Conservation (phyloP, 2,888 invertebrate genomes). For the Lycia hirtaria region DNA sequence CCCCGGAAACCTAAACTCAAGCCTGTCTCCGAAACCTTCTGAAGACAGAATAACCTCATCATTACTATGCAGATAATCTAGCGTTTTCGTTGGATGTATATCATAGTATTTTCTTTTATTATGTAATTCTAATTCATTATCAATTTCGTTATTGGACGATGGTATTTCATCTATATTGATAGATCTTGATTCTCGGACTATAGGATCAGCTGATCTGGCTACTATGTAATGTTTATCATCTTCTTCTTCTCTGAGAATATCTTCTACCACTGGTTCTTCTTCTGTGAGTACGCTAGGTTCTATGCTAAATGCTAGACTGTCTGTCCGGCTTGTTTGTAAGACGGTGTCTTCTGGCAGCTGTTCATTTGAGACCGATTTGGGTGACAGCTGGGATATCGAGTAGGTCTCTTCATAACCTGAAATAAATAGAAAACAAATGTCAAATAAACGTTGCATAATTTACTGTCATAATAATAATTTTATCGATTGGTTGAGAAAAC, state of each 20-base stretch:
- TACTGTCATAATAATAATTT: background rate
- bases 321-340: conserved; percentile 67
- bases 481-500: background rate
- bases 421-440: conserved; percentile 39
- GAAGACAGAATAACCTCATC: conserved; percentile 72
- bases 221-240: conserved; percentile 73
- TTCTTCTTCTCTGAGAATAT: conserved; percentile 51
- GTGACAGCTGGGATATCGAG: conserved; percentile 89
- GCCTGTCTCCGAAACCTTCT: conserved; percentile 71
- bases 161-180: conserved; percentile 83
- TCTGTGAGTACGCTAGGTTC: conserved; percentile 68
- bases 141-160: conserved; percentile 84
- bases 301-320: conserved; percentile 69
- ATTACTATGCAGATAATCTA: conserved; percentile 61
- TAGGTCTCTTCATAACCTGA: conserved; percentile 83
- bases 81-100: conserved; percentile 85
- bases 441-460: background rate
- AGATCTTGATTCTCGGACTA: conserved; percentile 78
- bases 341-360: conserved; percentile 52
- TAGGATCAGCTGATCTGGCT: conserved; percentile 82
- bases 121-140: conserved; percentile 83
- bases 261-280: conserved; percentile 47
- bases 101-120: conserved; percentile 80
- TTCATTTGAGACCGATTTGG: conserved; percentile 83
- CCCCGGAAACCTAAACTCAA: conserved; percentile 88